Evolutionary conservation across 2,888 invertebrate genomes (phyloP), one percentile per base, ranked within the genome.

Genomic region (Agrochola litura): DNA sequence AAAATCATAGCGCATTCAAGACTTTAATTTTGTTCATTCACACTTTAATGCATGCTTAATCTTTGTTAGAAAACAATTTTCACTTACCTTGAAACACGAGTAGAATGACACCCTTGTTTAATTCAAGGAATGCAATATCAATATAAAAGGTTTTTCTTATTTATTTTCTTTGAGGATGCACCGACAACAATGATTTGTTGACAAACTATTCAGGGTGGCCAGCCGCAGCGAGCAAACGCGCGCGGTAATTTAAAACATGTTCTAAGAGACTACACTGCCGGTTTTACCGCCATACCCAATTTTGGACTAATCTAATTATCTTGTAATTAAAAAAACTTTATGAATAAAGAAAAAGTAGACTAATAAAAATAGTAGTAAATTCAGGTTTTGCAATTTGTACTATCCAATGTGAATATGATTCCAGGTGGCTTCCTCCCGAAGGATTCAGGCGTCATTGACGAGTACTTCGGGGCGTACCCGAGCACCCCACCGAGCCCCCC

Each of bases 381-480:
- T 71, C 19, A 6, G 25, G 25, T 41, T 65, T 46, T 56, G 5
- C 8, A 66, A 56, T 41, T 12, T 10, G 9, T n/a, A 9, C 30
- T 37, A 19, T 22, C 0, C 14, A 25, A 56, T 43, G 19, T 19
- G 0, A 22, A 64, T 0, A 43, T 8, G n/a, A 9, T 76, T 79
- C 19, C 43, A 79, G 79, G 79, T 14, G 79, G 82, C 1, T 79
- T 79, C 58, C 66, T 79, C 1, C 79, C 80, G 43, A 78, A 78
- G 75, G 78, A 64, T 52, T 65, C 78, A 22, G 78, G 75, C 10
- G 75, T 97, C 6, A 92, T 97, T 9, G 96, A 97, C 64, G 95
- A 97, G 54, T 97, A 97, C 88, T 98, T 97, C 88, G 97, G 97
- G 54, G 93, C 96, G 64, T 97, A 95, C 81, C 91, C 94, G 2